phyloP scores from a whole-genome alignment of 2,113 vertebrate species.

The Dicentrarchus labrax region DNA sequence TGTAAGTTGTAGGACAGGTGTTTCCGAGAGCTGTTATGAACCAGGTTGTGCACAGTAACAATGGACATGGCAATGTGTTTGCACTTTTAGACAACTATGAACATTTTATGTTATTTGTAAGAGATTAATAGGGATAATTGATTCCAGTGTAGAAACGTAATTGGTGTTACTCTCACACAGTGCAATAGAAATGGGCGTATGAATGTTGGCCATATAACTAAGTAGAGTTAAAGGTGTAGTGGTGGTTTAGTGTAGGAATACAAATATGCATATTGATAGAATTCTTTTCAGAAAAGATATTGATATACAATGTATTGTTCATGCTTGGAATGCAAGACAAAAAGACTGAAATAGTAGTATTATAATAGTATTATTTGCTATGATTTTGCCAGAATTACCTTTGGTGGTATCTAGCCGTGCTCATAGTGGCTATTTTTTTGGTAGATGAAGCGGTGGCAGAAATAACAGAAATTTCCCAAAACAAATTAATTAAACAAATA shows the following conservation, averaged over 20 bases:
- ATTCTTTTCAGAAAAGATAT: neutral
- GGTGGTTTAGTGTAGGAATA: neutral
- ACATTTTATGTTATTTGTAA: neutral
- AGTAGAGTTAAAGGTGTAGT: neutral
- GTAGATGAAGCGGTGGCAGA: neutral
- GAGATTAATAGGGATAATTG: neutral
- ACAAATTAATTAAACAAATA: neutral
- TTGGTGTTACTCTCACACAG: neutral
- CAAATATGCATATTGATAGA: neutral
- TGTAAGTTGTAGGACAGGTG: slow-evolving; percentile 84
- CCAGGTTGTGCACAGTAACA: neutral
- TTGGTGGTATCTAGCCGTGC: neutral
- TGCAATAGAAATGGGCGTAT: neutral
- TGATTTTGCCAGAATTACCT: no score
- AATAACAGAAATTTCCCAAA: neutral
- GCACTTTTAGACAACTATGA: neutral
- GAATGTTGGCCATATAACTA: slow-evolving; percentile 6
- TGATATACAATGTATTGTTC: neutral
- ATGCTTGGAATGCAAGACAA: neutral
- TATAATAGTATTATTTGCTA: neutral
- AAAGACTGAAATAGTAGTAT: no score
- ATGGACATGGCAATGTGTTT: slow-evolving; percentile 5
- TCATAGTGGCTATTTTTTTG: no score
- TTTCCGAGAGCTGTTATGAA: neutral
- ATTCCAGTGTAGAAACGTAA: neutral